Percentiles rank a stretch among this genome's conserved stretches.
Conservation (phyloP, 2,888 invertebrate species). For the Mythimna albipuncta region DNA sequence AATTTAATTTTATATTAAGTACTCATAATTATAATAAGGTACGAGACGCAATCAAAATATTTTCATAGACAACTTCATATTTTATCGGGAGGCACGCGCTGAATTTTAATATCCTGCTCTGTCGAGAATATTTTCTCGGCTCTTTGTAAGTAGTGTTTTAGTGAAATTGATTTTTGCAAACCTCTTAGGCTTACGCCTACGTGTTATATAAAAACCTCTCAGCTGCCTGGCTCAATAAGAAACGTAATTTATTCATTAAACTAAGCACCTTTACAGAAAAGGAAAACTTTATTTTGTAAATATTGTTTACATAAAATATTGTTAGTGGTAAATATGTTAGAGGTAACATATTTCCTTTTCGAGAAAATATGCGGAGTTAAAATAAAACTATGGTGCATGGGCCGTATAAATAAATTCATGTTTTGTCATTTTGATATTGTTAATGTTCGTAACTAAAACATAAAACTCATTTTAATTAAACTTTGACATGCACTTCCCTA, state of each 20-base stretch:
- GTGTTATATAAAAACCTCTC: background rate
- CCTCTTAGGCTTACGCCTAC: constrained; percentile 14
- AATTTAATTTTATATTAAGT: constrained; percentile 36
- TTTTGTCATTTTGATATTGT: background rate
- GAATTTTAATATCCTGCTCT: constrained; percentile 53
- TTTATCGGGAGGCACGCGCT: constrained; percentile 36
- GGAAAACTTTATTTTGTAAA: background rate
- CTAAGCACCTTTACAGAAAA: background rate
- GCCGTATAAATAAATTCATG: background rate
- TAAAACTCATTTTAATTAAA: constrained; percentile 5
- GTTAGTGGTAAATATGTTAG: background rate
- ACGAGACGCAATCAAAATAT: constrained; percentile 43
- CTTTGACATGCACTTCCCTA: background rate
- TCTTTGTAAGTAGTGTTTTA: constrained; percentile 36
- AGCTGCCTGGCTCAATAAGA: background rate
- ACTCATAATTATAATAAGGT: constrained; percentile 28
- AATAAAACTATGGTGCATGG: background rate
- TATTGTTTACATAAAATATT: constrained; percentile 1
- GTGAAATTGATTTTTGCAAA: constrained; percentile 50
- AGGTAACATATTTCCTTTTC: background rate
- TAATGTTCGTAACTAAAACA: background rate
- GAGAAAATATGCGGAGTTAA: background rate
- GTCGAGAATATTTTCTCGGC: constrained; percentile 28
- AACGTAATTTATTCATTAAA: constrained; percentile 23
- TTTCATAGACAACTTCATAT: constrained; percentile 49